phyloP scores from a whole-genome alignment of 2,888 invertebrate genomes.

The Xylota segnis region DNA sequence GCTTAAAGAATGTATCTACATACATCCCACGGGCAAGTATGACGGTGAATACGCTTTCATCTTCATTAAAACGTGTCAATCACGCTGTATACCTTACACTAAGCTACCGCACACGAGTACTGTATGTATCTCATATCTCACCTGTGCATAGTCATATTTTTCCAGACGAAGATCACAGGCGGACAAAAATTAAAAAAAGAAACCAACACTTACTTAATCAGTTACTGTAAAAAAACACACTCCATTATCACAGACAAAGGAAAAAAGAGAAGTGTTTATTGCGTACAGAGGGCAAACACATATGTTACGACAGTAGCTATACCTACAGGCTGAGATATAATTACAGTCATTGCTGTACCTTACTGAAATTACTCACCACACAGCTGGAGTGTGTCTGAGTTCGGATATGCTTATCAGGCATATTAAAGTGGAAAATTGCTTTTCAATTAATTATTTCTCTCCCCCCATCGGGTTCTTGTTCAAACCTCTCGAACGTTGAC shows the following conservation, averaged over 20 bases:
- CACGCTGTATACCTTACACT: slow-evolving; percentile 19
- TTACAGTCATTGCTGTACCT: slow-evolving; percentile 53
- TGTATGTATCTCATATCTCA: slow-evolving; percentile 28
- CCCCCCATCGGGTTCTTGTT: neutral
- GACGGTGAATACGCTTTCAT: slow-evolving; percentile 4
- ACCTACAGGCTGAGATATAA: slow-evolving; percentile 47
- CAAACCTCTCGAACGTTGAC: slow-evolving; percentile 10
- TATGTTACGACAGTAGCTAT: neutral
- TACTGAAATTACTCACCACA: slow-evolving; percentile 20
- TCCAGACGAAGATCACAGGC: slow-evolving; percentile 16
- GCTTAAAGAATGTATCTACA: slow-evolving; percentile 41
- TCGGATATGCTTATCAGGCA: slow-evolving; percentile 43
- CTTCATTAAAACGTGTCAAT: slow-evolving; percentile 38
- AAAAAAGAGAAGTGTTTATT: slow-evolving; percentile 18
- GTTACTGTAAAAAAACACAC: slow-evolving; percentile 28
- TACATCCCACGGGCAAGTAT: neutral
- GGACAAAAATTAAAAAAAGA: slow-evolving; percentile 1
- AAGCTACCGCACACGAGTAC: slow-evolving; percentile 27
- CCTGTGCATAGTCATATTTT: slow-evolving; percentile 46
- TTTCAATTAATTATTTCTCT: slow-evolving; percentile 29
- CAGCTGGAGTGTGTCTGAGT: slow-evolving; percentile 9
- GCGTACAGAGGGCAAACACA: neutral
- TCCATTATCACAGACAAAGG: slow-evolving; percentile 51
- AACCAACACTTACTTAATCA: slow-evolving; percentile 4
- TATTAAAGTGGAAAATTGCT: slow-evolving; percentile 48